These are phyloP conservation scores for Tachuris rubrigastra DNA, from an alignment of 2,113 vertebrate species.

Conservation along the genomic window DNA sequence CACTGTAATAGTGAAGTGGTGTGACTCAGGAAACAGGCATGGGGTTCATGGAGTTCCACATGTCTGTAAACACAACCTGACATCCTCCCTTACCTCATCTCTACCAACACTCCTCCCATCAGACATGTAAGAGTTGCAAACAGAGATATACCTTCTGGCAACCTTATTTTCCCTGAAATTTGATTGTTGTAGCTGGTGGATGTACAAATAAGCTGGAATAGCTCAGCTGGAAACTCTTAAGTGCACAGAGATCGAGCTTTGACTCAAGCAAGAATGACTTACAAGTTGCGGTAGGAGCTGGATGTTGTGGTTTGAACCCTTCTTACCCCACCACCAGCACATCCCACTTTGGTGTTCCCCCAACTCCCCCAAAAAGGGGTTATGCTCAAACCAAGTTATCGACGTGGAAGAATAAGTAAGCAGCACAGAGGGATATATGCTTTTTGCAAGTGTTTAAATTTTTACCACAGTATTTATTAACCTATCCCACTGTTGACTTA, in stretches of 20 bases:
- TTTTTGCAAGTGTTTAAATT: not conserved
- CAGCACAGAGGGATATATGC: not conserved
- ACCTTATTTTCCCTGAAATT: not conserved
- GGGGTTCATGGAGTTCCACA: not conserved
- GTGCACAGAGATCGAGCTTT: not conserved
- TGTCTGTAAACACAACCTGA: not conserved
- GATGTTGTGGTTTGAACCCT: not conserved
- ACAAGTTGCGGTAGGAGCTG: not conserved
- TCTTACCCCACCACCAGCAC: not conserved
- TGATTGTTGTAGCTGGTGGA: not conserved
- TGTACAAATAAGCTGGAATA: not conserved
- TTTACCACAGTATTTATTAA: not conserved
- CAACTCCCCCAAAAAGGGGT: not conserved
- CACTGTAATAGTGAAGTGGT: not conserved
- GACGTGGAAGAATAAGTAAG: fast-evolving
- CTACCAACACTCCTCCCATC: not conserved
- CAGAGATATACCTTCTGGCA: not conserved
- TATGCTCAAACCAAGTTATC: not conserved
- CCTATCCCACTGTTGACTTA: not conserved
- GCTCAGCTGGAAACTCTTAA: not conserved
- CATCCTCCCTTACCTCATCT: not conserved
- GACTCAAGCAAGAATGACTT: not conserved
- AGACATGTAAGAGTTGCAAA: not conserved
- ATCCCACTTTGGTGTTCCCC: not conserved
- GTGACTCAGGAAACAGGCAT: not conserved